phyloP scores from a whole-genome alignment of 2,888 invertebrate genomes.

The Thecophora atra region DNA sequence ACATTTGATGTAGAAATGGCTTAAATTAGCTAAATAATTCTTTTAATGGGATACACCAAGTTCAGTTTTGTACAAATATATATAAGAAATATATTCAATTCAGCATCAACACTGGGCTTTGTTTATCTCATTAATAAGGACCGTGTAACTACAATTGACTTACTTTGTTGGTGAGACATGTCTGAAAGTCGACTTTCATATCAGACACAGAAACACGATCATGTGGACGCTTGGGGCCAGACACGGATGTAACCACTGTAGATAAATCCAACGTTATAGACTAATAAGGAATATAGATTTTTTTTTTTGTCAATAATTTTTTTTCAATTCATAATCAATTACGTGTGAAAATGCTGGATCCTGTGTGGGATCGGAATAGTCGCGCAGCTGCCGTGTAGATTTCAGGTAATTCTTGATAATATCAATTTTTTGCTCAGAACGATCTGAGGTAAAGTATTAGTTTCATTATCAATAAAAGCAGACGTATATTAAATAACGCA shows the following conservation, averaged over 20 bases:
- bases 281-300: constrained; percentile 33
- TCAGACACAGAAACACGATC: constrained; percentile 90
- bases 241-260: constrained; percentile 92
- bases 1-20: too few species aligned
- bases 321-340: neutral
- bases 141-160: constrained; percentile 62
- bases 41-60: constrained; percentile 66
- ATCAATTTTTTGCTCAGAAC: constrained; percentile 78
- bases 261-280: constrained; percentile 77
- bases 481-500: neutral
- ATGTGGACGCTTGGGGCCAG: constrained; percentile 97
- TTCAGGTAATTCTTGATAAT: constrained; percentile 84
- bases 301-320: neutral
- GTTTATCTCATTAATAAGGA: constrained; percentile 64
- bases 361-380: constrained; percentile 78
- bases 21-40: constrained; percentile 47
- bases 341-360: constrained; percentile 86
- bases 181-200: constrained; percentile 89
- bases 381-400: constrained; percentile 82
- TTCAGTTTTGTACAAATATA: constrained; percentile 61
- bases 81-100: constrained; percentile 46
- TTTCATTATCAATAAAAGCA: constrained; percentile 15
- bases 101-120: constrained; percentile 67
- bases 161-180: constrained; percentile 89
- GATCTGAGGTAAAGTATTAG: constrained; percentile 69